These are phyloP conservation scores for Miniopterus natalensis DNA, from an alignment of 2,113 vertebrate species.

Conservation along the genomic window DNA sequence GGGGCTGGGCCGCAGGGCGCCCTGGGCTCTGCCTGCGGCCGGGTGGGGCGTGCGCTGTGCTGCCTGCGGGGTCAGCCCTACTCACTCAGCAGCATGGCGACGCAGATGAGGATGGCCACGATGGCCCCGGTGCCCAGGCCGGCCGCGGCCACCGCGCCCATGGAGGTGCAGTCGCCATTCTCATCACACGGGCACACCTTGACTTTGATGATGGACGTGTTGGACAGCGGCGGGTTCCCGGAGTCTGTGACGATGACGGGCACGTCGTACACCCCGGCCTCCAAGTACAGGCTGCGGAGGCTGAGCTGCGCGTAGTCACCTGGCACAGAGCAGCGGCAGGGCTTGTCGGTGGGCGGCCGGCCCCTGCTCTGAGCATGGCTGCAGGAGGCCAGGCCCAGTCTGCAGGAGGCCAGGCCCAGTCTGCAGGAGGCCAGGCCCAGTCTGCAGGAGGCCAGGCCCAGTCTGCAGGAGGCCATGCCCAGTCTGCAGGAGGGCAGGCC, in stretches of 20 bases:
- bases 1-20: rapidly evolving
- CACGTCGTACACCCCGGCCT: constrained; percentile 96
- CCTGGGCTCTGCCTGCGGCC: too few relatives aligned
- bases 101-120: constrained; percentile 96
- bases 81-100: constrained; percentile 96
- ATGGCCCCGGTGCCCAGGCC: constrained; percentile 97
- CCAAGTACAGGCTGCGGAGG: constrained; percentile 94
- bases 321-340: constrained; percentile 71
- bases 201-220: constrained; percentile 95
- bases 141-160: constrained; percentile 93
- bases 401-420: too few relatives aligned
- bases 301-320: constrained; percentile 95
- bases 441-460: too few relatives aligned
- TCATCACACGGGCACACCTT: constrained; percentile 98
- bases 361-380: too few relatives aligned
- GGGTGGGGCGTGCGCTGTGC: too few relatives aligned
- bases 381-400: rapidly evolving
- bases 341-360: neutral
- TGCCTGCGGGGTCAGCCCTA: neutral
- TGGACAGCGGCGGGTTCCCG: constrained; percentile 96
- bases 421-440: rapidly evolving
- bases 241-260: constrained; percentile 96
- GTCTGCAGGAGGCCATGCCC: too few relatives aligned
- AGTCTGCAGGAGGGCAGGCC: too few relatives aligned
- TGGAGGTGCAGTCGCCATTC: constrained; percentile 95